These are phyloP conservation scores for Parnassius glacialis DNA, from an alignment of 2,888 invertebrate species.

Conservation along the genomic window DNA sequence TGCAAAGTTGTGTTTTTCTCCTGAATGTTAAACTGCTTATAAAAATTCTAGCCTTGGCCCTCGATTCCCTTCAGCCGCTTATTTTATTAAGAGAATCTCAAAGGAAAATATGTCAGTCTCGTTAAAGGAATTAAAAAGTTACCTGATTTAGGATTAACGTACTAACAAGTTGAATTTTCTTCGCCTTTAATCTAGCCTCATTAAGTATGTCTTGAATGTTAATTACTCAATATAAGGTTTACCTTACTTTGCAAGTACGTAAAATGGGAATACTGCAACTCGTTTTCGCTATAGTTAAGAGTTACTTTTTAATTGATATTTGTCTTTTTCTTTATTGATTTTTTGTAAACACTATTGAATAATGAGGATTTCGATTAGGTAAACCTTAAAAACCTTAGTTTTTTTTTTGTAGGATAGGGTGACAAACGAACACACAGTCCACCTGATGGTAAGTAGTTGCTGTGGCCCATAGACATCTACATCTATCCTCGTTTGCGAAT, in stretches of 20 bases:
- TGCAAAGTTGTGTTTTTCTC: slow-evolving; percentile 41
- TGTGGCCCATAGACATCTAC: too few species aligned
- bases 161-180: slow-evolving; percentile 66
- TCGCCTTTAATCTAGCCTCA: slow-evolving; percentile 54
- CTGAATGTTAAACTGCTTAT: slow-evolving; percentile 54
- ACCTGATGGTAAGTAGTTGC: too few species aligned
- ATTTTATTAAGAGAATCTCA: slow-evolving; percentile 62
- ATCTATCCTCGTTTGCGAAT: too few species aligned
- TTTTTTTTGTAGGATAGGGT: too few species aligned
- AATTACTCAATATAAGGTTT: slow-evolving; percentile 30
- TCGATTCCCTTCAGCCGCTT: slow-evolving; percentile 39
- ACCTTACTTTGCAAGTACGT: slow-evolving; percentile 29
- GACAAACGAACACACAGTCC: too few species aligned
- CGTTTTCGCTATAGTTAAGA: too few species aligned
- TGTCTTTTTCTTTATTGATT: too few species aligned
- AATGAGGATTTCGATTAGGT: too few species aligned
- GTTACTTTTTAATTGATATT: too few species aligned
- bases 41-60: slow-evolving; percentile 58
- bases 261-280: too few species aligned
- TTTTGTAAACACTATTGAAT: too few species aligned
- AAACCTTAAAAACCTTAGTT: too few species aligned
- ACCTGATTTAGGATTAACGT: slow-evolving; percentile 66
- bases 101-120: slow-evolving; percentile 72
- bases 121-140: slow-evolving; percentile 73
- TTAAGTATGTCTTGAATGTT: slow-evolving; percentile 24